Base-by-base conservation (phyloP, 2,888 invertebrate genomes). In the Tipula vernalis region DNA sequence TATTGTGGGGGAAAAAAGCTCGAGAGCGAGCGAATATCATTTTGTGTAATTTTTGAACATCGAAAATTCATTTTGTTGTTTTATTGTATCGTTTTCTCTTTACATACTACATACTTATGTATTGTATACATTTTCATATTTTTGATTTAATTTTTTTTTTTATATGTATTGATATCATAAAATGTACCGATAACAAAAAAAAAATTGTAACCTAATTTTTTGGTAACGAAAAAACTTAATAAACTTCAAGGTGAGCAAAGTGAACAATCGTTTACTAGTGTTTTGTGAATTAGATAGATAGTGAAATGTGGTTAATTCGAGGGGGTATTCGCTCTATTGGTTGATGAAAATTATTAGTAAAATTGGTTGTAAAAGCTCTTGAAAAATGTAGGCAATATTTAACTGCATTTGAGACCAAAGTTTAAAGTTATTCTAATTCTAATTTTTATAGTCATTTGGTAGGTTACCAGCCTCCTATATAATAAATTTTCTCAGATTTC, bases 201-300 rank as follows among this genome's bases (percentile, higher is more conserved):
- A 71, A 71, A 28, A 18, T 71, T 71, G 71, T 71, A 71, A 71
- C 71, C 71, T 71, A 71, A 71, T 71, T 71, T 71, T 71, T 71
- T 71, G 28, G 71, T 12, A 71, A 71, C 28, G 71, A 71, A 71
- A 28, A 71, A 71, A 10, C 71, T 28, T 71, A 71, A 71, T 28
- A 71, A 28, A 71, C 71, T 71, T 71, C 71, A 71, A 71, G 71
- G 71, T 71, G 71, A 85, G 84, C 84, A 85, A 85, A 85, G 39
- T 41, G 39, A 85, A 85, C 36, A 39, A 41, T 5, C 36, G 71
- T 28, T 28, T 71, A 71, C 71, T 71, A 28, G 71, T 51, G 8
- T 51, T 51, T 15, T 51, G 10, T 10, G 10, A 28, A 71, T 51
- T 51, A 15, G 51, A 51, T 18, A 28, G 28, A 51, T 51, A 51